A percentile compares a stretch with the other conserved stretches of the same genome.
These are phyloP conservation scores for Tenualosa ilisha DNA, from an alignment of 2,797 vertebrate genomes.

Conservation along the genomic window DNA sequence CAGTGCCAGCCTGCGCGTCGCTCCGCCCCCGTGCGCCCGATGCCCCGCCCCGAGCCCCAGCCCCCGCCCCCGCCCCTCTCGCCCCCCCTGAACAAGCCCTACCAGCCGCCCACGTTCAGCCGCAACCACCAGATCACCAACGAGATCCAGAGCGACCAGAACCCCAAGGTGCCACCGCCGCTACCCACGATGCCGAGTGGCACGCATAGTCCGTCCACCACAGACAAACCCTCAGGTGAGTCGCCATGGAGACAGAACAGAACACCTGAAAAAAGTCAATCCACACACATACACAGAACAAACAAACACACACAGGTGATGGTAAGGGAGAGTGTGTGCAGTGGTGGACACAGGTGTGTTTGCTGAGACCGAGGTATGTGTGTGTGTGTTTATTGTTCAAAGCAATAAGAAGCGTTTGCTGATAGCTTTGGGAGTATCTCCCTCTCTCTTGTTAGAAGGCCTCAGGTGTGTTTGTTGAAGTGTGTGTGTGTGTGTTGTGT, in stretches of 20 bases:
- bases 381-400: not conserved
- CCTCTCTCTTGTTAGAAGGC: not conserved
- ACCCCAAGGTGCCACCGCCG: slow-evolving; percentile 83
- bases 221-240: slow-evolving; percentile 94
- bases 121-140: slow-evolving; percentile 92
- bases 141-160: slow-evolving; percentile 94
- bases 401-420: not conserved
- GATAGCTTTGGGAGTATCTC: not conserved
- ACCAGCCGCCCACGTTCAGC: slow-evolving; percentile 83
- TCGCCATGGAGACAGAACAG: slow-evolving; percentile 38
- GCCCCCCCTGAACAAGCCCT: slow-evolving; percentile 72
- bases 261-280: not conserved
- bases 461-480: not conserved
- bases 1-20: slow-evolving; percentile 82
- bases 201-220: slow-evolving; percentile 85
- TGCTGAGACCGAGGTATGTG: not conserved
- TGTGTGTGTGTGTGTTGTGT: not conserved
- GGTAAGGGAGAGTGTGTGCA: too few species aligned
- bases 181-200: slow-evolving; percentile 88
- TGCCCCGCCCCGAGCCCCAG: slow-evolving; percentile 66
- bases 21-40: slow-evolving; percentile 72
- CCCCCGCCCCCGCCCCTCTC: slow-evolving; percentile 69
- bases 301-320: not conserved
- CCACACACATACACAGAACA: not conserved
- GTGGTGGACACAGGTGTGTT: not conserved